These are phyloP conservation scores for Andrena trimmerana DNA, from an alignment of 2,888 invertebrate genomes.

Conservation along the genomic window DNA sequence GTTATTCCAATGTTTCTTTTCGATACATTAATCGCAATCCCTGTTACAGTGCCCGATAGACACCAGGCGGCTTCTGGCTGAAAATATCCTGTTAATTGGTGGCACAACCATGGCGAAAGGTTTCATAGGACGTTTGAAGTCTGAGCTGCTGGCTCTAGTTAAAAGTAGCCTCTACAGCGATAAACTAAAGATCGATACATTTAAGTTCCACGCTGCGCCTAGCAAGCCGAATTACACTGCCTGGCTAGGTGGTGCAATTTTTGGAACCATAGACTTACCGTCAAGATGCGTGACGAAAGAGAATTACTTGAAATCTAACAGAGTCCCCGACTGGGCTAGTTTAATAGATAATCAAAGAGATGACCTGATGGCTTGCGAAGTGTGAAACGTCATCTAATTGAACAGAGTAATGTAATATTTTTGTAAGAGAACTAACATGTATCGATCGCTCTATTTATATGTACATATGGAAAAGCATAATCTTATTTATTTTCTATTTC, in stretches of 20 bases:
- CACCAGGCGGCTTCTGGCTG: conserved; percentile 91
- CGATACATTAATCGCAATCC: background rate
- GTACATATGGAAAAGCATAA: conserved; percentile 31
- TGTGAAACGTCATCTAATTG: conserved; percentile 12
- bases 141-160: conserved; percentile 91
- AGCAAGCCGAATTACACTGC: conserved; percentile 93
- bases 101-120: conserved; percentile 95
- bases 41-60: conserved; percentile 91
- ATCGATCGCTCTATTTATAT: conserved; percentile 23
- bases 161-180: conserved; percentile 88
- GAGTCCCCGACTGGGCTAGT: conserved; percentile 94
- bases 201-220: conserved; percentile 94
- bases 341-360: conserved; percentile 87
- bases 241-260: conserved; percentile 95
- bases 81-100: conserved; percentile 94
- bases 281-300: conserved; percentile 91
- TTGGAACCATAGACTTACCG: conserved; percentile 90
- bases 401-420: background rate
- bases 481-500: conserved; percentile 32
- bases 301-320: conserved; percentile 89
- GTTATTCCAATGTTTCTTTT: background rate
- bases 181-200: conserved; percentile 87
- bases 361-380: conserved; percentile 34
- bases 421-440: background rate
- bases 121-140: conserved; percentile 91